A percentile compares a stretch with the other conserved stretches of the same genome.
These are phyloP conservation scores for Brachyrhaphis roseni DNA, from an alignment of 2,797 vertebrate genomes.

Conservation along the genomic window DNA sequence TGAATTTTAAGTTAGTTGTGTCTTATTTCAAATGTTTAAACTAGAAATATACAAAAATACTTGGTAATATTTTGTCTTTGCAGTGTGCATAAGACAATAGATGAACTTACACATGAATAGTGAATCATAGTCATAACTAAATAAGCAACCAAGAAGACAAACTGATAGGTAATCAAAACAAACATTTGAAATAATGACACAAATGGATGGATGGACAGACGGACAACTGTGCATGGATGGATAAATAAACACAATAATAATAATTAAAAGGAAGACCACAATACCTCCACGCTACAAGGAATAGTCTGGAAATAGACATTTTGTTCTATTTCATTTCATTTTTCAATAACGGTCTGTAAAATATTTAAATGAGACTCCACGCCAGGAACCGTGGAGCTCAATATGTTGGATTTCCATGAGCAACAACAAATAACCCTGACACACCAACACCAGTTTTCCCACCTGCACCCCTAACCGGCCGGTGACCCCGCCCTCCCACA, in stretches of 20 bases:
- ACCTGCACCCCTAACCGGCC: neutral
- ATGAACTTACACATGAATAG: neutral
- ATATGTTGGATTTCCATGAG: constrained; percentile 48
- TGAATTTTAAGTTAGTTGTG: too few relatives aligned
- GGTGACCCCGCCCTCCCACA: constrained; percentile 1
- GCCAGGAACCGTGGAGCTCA: neutral
- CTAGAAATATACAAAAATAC: too few relatives aligned
- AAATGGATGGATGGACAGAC: neutral
- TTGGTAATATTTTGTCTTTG: too few relatives aligned
- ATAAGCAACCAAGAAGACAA: neutral
- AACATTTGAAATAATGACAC: neutral
- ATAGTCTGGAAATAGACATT: neutral
- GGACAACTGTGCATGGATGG: neutral
- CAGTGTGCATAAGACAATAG: neutral
- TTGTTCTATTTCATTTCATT: neutral
- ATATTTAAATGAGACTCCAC: neutral
- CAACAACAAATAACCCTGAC: constrained; percentile 20
- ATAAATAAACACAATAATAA: neutral
- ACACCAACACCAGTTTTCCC: constrained; percentile 15
- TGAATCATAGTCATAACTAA: neutral
- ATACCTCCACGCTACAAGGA: neutral
- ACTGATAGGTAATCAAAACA: neutral
- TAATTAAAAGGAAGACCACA: neutral
- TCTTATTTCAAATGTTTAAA: too few relatives aligned
- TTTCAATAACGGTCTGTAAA: neutral